These are phyloP conservation scores for Rhagium mordax DNA, from an alignment of 2,888 invertebrate species.

Conservation along the genomic window DNA sequence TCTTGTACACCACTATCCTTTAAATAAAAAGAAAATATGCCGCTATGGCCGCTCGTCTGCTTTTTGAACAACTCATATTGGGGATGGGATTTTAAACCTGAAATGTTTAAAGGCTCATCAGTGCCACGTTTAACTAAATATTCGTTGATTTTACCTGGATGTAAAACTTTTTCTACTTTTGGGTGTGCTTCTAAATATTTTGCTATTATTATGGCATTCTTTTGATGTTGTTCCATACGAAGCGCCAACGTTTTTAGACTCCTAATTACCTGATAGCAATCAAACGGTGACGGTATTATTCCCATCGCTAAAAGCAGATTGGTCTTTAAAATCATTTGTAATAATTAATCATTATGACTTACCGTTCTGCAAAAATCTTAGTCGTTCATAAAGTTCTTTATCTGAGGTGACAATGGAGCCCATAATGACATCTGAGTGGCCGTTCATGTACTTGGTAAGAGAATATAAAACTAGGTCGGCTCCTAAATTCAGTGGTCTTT, in stretches of 20 bases:
- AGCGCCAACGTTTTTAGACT: constrained; percentile 94
- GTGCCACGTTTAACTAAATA: not conserved
- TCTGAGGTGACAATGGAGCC: constrained; percentile 87
- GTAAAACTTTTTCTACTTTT: constrained; percentile 84
- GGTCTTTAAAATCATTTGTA: not conserved
- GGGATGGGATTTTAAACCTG: constrained; percentile 86
- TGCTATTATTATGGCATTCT: constrained; percentile 84
- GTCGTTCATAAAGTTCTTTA: constrained; percentile 78
- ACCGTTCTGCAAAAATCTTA: constrained; percentile 93
- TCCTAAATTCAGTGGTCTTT: constrained; percentile 91
- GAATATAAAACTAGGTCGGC: constrained; percentile 95
- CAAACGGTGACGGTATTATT: constrained; percentile 95
- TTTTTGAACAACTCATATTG: constrained; percentile 85
- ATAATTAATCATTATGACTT: constrained; percentile 47
- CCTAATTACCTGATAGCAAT: constrained; percentile 93
- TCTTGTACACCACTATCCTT: constrained; percentile 81
- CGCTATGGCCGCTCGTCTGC: constrained; percentile 91
- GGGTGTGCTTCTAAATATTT: constrained; percentile 87
- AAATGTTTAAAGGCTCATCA: constrained; percentile 10
- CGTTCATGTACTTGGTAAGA: constrained; percentile 98
- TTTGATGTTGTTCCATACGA: constrained; percentile 92
- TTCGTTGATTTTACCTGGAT: constrained; percentile 75
- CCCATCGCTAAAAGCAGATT: constrained; percentile 82
- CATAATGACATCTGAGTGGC: constrained; percentile 98
- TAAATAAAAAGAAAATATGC: constrained; percentile 92